Percentiles rank a stretch among this genome's conserved stretches.
phyloP scores from a whole-genome alignment of 2,888 invertebrate species.

The Trissoscelio sp. region DNA sequence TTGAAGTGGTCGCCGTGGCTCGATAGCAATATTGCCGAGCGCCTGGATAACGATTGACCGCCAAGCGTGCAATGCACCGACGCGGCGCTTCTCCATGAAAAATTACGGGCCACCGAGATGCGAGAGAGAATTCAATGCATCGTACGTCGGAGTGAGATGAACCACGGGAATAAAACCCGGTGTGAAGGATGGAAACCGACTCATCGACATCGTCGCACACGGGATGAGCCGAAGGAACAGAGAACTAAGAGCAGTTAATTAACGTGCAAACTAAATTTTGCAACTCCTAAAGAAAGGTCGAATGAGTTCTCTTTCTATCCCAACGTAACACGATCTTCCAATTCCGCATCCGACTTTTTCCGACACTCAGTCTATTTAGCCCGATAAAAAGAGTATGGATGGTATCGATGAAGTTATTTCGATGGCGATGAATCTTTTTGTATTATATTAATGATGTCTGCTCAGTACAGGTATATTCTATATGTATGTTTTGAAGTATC shows the following conservation, averaged over 20 bases:
- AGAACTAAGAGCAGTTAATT: slow-evolving; percentile 50
- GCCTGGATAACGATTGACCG: slow-evolving; percentile 62
- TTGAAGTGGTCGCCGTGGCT: slow-evolving; percentile 66
- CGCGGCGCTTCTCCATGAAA: slow-evolving; percentile 39
- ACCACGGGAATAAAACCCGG: not conserved
- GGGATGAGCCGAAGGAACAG: slow-evolving; percentile 21
- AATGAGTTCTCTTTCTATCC: not conserved
- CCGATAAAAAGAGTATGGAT: slow-evolving; percentile 25
- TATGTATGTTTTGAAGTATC: no score
- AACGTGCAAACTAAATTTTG: slow-evolving; percentile 58
- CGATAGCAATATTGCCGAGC: slow-evolving; percentile 60
- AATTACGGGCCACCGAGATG: slow-evolving; percentile 31
- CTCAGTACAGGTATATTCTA: no score
- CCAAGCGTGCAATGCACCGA: slow-evolving; percentile 39
- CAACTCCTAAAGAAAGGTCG: slow-evolving; percentile 37
- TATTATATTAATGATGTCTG: no score
- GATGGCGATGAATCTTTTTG: slow-evolving; percentile 25
- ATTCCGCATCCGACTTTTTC: slow-evolving; percentile 29
- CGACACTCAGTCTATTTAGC: not conserved
- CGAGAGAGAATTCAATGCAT: not conserved
- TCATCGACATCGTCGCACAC: slow-evolving; percentile 7
- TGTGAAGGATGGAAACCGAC: no score
- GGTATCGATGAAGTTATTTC: slow-evolving; percentile 24
- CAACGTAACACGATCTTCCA: slow-evolving; percentile 38
- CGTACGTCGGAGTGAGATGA: not conserved